Evolutionary conservation across 1,140 invertebrate genomes (phyloP).

Genomic region (Metopolophium dirhodum): DNA sequence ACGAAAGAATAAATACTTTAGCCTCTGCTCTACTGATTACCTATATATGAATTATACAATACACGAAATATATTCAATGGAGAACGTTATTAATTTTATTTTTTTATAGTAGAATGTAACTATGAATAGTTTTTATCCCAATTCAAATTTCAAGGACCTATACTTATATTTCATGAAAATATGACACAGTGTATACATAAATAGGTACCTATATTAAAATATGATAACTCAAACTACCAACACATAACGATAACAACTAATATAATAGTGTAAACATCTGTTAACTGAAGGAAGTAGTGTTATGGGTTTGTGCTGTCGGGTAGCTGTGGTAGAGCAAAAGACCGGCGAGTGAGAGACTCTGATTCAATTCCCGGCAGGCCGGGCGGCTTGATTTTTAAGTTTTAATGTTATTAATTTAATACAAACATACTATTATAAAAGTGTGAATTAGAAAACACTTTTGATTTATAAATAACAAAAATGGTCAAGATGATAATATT

Average conservation of each 20-base stretch:
- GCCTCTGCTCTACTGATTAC: not conserved
- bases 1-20: not conserved
- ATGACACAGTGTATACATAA: no score
- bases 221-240: not conserved
- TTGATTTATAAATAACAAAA: not conserved
- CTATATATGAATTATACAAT: not conserved
- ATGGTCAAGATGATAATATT: not conserved
- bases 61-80: not conserved
- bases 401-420: not conserved
- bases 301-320: no score
- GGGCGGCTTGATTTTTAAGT: no score
- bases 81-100: not conserved
- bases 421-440: conserved; percentile 10
- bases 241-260: not conserved
- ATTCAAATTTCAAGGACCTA: not conserved
- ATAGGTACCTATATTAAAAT: not conserved
- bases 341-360: no score
- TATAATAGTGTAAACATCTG: not conserved
- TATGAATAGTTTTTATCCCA: not conserved
- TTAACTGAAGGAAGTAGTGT: no score
- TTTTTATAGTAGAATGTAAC: not conserved
- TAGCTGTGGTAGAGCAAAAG: no score
- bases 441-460: not conserved
- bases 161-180: not conserved
- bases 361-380: no score